These are phyloP conservation scores for Spilarctia lutea DNA, from an alignment of 2,888 invertebrate genomes.

Conservation along the genomic window DNA sequence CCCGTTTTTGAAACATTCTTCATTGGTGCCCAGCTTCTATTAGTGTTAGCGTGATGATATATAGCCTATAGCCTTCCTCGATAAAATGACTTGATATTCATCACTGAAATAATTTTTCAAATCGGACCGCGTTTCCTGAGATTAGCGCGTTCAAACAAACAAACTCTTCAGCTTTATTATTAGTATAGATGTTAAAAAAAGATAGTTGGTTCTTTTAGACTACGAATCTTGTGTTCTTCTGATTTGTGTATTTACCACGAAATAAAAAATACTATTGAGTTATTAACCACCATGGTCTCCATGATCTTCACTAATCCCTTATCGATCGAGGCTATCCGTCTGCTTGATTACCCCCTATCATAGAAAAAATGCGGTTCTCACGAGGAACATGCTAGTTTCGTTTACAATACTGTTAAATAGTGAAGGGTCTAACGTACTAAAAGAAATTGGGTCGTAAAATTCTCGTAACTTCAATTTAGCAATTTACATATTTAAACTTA, in stretches of 20 bases:
- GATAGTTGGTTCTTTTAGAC: neutral
- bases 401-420: neutral
- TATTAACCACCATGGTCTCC: neutral
- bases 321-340: no score
- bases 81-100: no score
- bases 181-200: neutral
- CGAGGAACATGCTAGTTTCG: neutral
- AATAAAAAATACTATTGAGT: neutral
- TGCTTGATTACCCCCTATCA: no score
- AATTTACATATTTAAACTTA: constrained; percentile 16
- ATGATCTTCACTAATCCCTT: no score
- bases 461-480: constrained; percentile 2
- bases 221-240: neutral
- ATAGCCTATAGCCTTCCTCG: no score
- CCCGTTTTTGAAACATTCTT: no score
- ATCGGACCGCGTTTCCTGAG: no score
- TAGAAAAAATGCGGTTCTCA: neutral
- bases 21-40: no score
- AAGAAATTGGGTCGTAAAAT: constrained; percentile 10
- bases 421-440: neutral
- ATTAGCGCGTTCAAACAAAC: no score
- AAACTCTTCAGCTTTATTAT: no score
- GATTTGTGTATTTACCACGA: neutral
- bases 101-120: no score
- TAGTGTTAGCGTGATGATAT: no score